Base-by-base conservation (phyloP, 2,888 invertebrate genomes). In the Eupsilia transversa region DNA sequence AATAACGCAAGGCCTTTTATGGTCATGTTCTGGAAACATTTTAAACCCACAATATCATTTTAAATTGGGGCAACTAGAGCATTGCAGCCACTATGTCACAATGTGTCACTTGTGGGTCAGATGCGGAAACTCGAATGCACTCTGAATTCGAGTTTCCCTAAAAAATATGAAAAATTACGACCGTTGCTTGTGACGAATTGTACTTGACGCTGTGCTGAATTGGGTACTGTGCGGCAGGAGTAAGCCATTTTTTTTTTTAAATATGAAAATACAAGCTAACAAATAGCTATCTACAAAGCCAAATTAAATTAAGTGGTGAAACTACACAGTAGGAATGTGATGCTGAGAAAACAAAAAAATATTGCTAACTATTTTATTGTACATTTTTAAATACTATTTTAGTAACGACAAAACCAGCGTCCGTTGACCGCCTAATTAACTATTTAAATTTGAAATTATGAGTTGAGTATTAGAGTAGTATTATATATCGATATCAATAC, bases 151-250 rank as follows among this genome's bases (percentile, higher is more conserved):
- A 38, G 14, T 49, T 49, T 14, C 17, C n/a, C n/a, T 23, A 56
- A 74, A 74, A 72, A 56, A 35, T 23, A 20, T 72, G 46, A 80
- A 49, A 80, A 73, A 41, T 73, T 49, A 27, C 7, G 38, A 54
- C 14, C 54, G 38, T 20, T 33, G 54, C 38, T 59, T 38, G 46
- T 76, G 80, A 61, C 52, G 46, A 60, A 38, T 38, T n/a, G n/a
- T n/a, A n/a, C n/a, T n/a, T n/a, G n/a, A 72, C 80, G 72, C 23
- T 54, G 38, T 17, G 46, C 12, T 80, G 80, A 80, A 46, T 61
- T 72, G 27, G 0, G 6, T 46, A 46, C n/a, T 20, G 6, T 65
- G 33, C 6, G n/a, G 30, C 57, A 57, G 20, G 10, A 10, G 6
- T n/a, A 14, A 17, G 4, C 14, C 5, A 17, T 43, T 17, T 12